Conservation (phyloP, 2,888 invertebrate species). For the Agapostemon virescens region DNA sequence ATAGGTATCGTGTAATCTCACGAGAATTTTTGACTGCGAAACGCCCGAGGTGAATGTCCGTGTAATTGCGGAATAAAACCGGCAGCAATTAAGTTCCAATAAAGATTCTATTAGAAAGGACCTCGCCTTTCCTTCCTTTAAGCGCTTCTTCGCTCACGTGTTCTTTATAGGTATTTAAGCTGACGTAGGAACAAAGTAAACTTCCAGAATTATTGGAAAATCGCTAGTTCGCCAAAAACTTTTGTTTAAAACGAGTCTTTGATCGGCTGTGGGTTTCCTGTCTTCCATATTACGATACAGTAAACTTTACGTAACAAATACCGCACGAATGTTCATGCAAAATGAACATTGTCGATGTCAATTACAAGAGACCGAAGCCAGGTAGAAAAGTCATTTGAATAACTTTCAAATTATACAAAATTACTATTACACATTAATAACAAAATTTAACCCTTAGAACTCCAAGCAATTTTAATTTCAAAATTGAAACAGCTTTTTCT, state of each 20-base stretch:
- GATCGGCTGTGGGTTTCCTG: no score
- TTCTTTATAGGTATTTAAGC: not conserved
- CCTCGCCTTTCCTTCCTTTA: not conserved
- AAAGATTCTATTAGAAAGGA: not conserved
- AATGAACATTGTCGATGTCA: no score
- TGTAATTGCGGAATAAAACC: constrained; percentile 35
- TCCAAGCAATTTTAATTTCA: no score
- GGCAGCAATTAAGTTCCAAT: constrained; percentile 20
- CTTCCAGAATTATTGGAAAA: not conserved
- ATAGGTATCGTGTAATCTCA: constrained; percentile 43
- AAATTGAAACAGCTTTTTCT: no score
- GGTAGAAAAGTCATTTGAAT: no score
- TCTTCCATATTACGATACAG: no score
- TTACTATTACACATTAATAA: no score
- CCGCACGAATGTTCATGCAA: no score
- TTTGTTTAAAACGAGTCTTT: not conserved
- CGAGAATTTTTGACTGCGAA: constrained; percentile 36
- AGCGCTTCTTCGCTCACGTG: constrained; percentile 1
- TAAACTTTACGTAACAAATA: no score
- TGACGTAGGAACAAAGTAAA: not conserved
- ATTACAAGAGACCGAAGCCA: no score
- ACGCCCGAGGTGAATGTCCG: constrained; percentile 11
- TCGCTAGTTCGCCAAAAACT: not conserved
- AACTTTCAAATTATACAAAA: no score
- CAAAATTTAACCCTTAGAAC: no score